Evolutionary conservation across 2,888 invertebrate genomes (phyloP), one percentile per base, ranked within the genome.

Genomic region (Cheilosia soror): DNA sequence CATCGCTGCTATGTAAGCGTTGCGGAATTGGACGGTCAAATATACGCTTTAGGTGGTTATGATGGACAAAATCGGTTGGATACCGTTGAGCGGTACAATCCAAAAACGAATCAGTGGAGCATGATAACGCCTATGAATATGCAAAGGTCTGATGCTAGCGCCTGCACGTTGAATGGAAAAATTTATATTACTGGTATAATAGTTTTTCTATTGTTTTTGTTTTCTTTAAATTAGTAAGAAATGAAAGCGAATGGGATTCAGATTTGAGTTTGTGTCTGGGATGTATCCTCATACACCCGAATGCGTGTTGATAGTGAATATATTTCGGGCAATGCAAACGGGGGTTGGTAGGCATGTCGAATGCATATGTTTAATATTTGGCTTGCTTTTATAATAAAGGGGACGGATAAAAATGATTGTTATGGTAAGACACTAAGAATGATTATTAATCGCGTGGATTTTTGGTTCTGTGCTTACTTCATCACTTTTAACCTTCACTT

Each of bases 41-140:
- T 97, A 87, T 97, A 96, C 91, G 97, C 97, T 0, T 96, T 97
- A 95, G 97, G 97, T 0, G 97, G 97, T 0, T 97, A 96, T 90
- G 97, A 97, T 90, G 97, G 97, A 0, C 96, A 97, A 89, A 96
- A 96, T 90, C 94, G 98, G 11, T 96, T 97, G 91, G 96, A 96
- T 90, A 96, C 97, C 0, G 97, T 96, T 0, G 98, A 98, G 92
- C 94, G 95, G 77, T 98, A 97, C 92, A 95, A 97, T 91, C 95
- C 96, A 51, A 94, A 93, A 75, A 95, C 95, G 20, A 98, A 98
- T 91, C 98, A 98, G 91, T 97, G 97, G 97, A 95, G 96, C 0
- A 93, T 97, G 87, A 96, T 98, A 20, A 95, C 97, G 0, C 95
- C 97, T 0, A 98, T 98, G 98, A 96, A 96, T 90, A 95, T 95